Evolutionary conservation across 1,140 invertebrate genomes (phyloP).

Genomic region (Acromyrmex echinatior): DNA sequence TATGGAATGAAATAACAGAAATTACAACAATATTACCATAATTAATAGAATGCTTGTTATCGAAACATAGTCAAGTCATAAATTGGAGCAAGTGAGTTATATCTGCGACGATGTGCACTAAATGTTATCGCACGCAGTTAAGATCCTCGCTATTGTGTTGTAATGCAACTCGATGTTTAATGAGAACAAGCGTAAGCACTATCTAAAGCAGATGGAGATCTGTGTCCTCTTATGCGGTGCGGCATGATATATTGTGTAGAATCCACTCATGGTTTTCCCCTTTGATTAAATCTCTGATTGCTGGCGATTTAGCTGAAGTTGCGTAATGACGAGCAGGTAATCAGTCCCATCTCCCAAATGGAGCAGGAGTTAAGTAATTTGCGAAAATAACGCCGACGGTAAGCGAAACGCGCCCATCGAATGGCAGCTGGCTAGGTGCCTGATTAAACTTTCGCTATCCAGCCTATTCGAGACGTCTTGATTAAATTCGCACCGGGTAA

Average conservation of each 20-base stretch:
- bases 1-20: neutral
- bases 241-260: slow-evolving; percentile 75
- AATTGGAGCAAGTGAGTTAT: slow-evolving; percentile 25
- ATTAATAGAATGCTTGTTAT: neutral
- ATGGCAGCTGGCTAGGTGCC: slow-evolving; percentile 6
- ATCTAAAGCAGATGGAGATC: slow-evolving; percentile 43
- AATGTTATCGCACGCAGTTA: slow-evolving; percentile 42
- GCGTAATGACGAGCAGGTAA: slow-evolving; percentile 66
- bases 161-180: slow-evolving; percentile 45
- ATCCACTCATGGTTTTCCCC: slow-evolving; percentile 62
- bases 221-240: slow-evolving; percentile 64
- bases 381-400: slow-evolving; percentile 45
- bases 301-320: slow-evolving; percentile 68
- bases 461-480: slow-evolving; percentile 11
- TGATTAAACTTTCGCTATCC: slow-evolving; percentile 66
- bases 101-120: slow-evolving; percentile 11
- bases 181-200: slow-evolving; percentile 54
- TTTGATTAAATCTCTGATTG: slow-evolving; percentile 80
- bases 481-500: slow-evolving; percentile 38
- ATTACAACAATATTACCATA: neutral
- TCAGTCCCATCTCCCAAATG: slow-evolving; percentile 26
- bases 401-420: slow-evolving; percentile 18
- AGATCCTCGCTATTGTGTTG: slow-evolving; percentile 24
- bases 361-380: slow-evolving; percentile 37
- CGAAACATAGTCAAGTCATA: neutral